Percentiles rank a stretch among this genome's conserved stretches.
Conservation (phyloP, 1,140 invertebrate genomes). For the Lordiphosa clarofinis region DNA sequence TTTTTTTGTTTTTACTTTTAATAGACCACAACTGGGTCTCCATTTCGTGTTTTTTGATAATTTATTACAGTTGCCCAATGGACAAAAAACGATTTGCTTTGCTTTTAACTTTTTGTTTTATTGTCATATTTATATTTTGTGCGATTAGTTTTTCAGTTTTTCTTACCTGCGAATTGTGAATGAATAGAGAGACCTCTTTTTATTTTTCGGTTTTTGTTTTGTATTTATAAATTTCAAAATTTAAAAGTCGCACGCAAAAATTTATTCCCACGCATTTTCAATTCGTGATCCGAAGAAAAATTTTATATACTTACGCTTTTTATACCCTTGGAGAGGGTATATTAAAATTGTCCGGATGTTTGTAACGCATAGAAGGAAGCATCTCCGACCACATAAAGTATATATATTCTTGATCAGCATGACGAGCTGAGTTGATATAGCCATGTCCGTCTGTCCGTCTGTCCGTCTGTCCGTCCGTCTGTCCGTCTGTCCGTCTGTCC, state of each 20-base stretch:
- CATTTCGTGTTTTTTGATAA: slow-evolving; percentile 76
- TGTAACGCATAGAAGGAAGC: too few species aligned
- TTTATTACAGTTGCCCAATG: slow-evolving; percentile 76
- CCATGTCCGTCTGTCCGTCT: too few species aligned
- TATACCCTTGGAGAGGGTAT: too few species aligned
- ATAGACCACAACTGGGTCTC: slow-evolving; percentile 61
- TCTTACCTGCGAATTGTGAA: slow-evolving; percentile 35
- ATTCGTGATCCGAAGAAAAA: slow-evolving; percentile 47
- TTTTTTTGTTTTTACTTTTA: slow-evolving; percentile 40
- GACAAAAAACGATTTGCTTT: slow-evolving; percentile 39
- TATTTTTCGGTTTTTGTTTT: slow-evolving; percentile 23
- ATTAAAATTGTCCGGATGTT: too few species aligned
- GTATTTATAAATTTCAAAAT: slow-evolving; percentile 29
- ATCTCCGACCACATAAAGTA: too few species aligned
- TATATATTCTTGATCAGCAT: too few species aligned
- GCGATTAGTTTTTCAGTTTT: slow-evolving; percentile 62
- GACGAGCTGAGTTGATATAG: too few species aligned
- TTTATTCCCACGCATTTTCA: slow-evolving; percentile 72
- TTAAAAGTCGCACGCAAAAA: slow-evolving; percentile 63
- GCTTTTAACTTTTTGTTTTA: slow-evolving; percentile 53
- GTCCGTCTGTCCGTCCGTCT: too few species aligned
- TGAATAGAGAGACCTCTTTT: slow-evolving; percentile 19
- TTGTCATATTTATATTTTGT: slow-evolving; percentile 60
- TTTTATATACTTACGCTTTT: too few species aligned
- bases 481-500: too few species aligned